Base-by-base conservation (phyloP, 2,797 vertebrate genomes). In the Borostomias antarcticus region DNA sequence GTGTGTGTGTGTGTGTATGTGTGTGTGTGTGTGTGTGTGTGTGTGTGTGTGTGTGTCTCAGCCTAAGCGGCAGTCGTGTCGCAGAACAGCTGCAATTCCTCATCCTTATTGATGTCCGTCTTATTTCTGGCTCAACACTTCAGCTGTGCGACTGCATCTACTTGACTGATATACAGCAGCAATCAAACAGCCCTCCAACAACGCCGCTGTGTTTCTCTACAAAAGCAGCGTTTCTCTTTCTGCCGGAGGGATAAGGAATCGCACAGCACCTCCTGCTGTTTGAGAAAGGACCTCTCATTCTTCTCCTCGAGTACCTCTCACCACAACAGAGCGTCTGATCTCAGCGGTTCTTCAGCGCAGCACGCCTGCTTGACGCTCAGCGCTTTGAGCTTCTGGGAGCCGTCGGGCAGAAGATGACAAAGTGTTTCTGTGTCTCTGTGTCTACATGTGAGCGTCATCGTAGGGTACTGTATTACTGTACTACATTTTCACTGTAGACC, bases 241-340 rank as follows among this genome's bases (percentile, higher is more conserved):
- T 33, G 29, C 19, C 17, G 5, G 30, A 21, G 13, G 28, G 75
- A 84, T 86, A 73, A 70, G 40, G 76, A 73, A 83, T 85, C 79
- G 76, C 77, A 84, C 76, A 89, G 86, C 87, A 80, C 86, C 87
- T 82, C 86, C 86, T 91, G 33, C 86, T 86, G 89, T 87, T 82
- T 65, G 62, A 79, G 67, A 76, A 72, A 65, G 61, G n/a, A n/a
- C n/a, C n/a, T n/a, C n/a, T n/a, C n/a, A n/a, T n/a, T n/a, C n/a
- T n/a, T n/a, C n/a, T n/a, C n/a, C n/a, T n/a, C n/a, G n/a, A n/a
- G n/a, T n/a, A n/a, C n/a, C n/a, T n/a, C n/a, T n/a, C n/a, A n/a
- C n/a, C n/a, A n/a, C n/a, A n/a, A n/a, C n/a, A n/a, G n/a, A n/a
- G n/a, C n/a, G n/a, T n/a, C n/a, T n/a, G n/a, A n/a, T n/a, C n/a